Evolutionary conservation across 2,113 vertebrate genomes (phyloP), one percentile per base, ranked within the genome.

Genomic region (Petromus typicus): DNA sequence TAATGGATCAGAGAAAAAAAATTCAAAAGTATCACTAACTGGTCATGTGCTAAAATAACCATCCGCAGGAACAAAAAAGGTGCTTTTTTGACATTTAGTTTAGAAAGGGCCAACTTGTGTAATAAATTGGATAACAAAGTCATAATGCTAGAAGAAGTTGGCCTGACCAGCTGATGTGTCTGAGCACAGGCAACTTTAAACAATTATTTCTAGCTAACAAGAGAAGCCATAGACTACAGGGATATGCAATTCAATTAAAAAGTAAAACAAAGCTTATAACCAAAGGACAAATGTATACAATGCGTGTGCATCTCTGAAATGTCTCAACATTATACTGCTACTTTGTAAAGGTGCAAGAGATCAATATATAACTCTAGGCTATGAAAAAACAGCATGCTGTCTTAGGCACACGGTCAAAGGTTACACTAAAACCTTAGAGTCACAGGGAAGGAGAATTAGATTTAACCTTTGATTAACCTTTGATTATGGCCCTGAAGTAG

Each of bases 321-420:
- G 71, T 92, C 59, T 95, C 45, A 94, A 83, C 51, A 93, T 73
- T 94, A 76, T 23, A 66, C 48, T 57, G 67, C 82, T 94, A 92
- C 78, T 90, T 96, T 96, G 17, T 94, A 84, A 94, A 89, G 37
- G 54, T 92, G 59, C 56, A 80, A 88, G 51, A 93, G 61, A 94
- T 95, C 43, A 88, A 95, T 37, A 59, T 90, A 54, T 54, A 90
- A 92, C 61, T 40, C 78, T 2, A 86, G 54, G 43, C 57, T 89
- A 92, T 25, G 37, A 92, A 95, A 95, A n/a, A 93, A 66, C n/a
- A 80, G 51, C 34, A 66, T 66, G 59, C 8, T 32, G 56, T 87
- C 13, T 91, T 73, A 93, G 61, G 48, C n/a, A 91, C 51, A 61
- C 51, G 54, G 78, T 95, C 43, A 93, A 92, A 67, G 32, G 61